Base-by-base conservation (phyloP, 2,888 invertebrate genomes). In the Ectemnius cavifrons region DNA sequence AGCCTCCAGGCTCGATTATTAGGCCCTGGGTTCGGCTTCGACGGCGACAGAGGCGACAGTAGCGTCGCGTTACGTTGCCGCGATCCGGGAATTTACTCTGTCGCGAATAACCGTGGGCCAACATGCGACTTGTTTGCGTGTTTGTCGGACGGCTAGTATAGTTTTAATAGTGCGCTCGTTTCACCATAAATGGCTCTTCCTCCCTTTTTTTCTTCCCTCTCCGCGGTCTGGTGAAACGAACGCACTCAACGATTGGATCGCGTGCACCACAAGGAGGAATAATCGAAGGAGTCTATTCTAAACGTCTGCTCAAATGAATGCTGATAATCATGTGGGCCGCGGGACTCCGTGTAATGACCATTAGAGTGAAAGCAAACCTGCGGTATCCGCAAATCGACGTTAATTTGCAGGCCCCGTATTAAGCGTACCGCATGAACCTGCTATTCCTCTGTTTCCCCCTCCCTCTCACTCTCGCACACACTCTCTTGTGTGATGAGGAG, bases 401-500 rank as follows among this genome's bases (percentile, higher is more conserved):
- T 69, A 77, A 77, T 77, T 66, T 77, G 60, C 37, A 65, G 58
- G 68, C 52, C 72, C 77, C 62, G 59, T 66, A 72, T 77, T 77
- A 77, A 76, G 61, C 82, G 64, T 47, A 67, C 57, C 46, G 16
- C 37, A n/a, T 63, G 58, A 64, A 60, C 18, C n/a, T 47, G 23
- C 52, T 20, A 27, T 37, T 37, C 37, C 37, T 37, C 37, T 37
- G 37, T 37, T 11, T 37, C 37, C 8, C 37, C 37, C 8, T 37
- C 37, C 37, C 8, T 37, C 8, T 37, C 37, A 11, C 37, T 8
- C 37, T 37, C 37, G 37, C 8, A 8, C 11, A 6, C 37, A 8
- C 37, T 3, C 37, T 37, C 46, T 66, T 63, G 72, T n/a, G 56
- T 69, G 81, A 75, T 75, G 75, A 72, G 68, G 62, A 58, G 69